Evolutionary conservation across 2,797 vertebrate genomes (phyloP), one percentile per base, ranked within the genome.

Genomic region (Leuciscus waleckii): DNA sequence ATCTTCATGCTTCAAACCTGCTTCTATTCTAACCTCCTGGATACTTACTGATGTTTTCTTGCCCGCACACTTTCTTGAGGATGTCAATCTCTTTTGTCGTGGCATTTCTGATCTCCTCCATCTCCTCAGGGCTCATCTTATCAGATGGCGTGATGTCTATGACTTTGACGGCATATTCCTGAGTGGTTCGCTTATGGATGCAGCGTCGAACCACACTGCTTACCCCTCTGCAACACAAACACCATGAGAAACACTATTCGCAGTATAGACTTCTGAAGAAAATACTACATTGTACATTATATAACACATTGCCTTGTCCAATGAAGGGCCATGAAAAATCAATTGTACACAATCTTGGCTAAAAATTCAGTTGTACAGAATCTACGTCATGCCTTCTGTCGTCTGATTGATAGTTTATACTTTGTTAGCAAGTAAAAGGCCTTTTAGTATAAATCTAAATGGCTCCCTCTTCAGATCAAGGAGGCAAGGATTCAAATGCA

Each of bases 171-270:
- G 98, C 98, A 0, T 97, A 99, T 6, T 98, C 98, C 91, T 95
- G 93, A 75, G 93, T 89, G 0, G 95, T 97, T 67, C 65, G 92
- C 86, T 98, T 99, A 92, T 97, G 90, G 17, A 99, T 92, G 81
- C 98, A 99, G 58, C 98, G 95, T 1, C 98, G 94, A 75, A 99
- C 98, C 0, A 99, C 96, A 0, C 98, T 99, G 95, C 98, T 99
- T 19, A 99, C 96, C 2, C 98, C 98, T 92, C 98, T 99, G 94
- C 61, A 81, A 56, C 19, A 82, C 54, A 63, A 5, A 37, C 21
- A 37, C 29, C 10, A 43, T 32, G 46, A 61, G 4, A 32, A 35
- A 51, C 19, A 19, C n/a, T 35, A 19, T 37, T 56, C 6, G 1
- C 73, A 11, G 29, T 54, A 8, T 2, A 65, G 63, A 65, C 16